phyloP scores from a whole-genome alignment of 2,797 vertebrate genomes.

The Sebastes miniatus region DNA sequence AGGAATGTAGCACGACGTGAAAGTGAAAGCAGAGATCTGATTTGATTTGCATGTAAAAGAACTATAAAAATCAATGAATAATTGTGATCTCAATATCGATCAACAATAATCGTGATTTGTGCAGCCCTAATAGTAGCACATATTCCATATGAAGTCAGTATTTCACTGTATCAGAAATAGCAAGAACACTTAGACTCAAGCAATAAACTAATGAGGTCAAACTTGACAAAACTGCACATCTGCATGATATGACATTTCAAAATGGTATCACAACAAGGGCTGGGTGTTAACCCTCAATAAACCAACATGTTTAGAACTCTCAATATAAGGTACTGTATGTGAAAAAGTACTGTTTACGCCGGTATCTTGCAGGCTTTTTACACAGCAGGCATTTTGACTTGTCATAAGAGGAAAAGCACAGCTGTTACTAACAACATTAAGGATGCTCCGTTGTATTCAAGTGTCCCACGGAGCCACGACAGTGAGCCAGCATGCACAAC shows the following conservation, averaged over 20 bases:
- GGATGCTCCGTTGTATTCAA: neutral
- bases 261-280: neutral
- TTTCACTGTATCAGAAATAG: neutral
- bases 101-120: neutral
- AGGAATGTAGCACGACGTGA: too few relatives aligned
- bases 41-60: neutral
- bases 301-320: fast-evolving
- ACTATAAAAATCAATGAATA: neutral
- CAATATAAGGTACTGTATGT: neutral
- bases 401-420: neutral
- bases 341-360: neutral
- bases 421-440: neutral
- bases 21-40: too few relatives aligned
- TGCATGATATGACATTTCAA: neutral
- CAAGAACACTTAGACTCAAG: neutral
- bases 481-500: too few relatives aligned
- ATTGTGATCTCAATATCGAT: neutral
- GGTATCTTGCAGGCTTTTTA: neutral
- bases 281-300: neutral
- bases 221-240: neutral
- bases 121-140: neutral
- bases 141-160: neutral
- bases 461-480: neutral
- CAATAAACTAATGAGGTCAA: neutral
- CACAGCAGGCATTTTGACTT: neutral